A percentile compares a stretch with the other conserved stretches of the same genome.
These are phyloP conservation scores for Baccha elongata DNA, from an alignment of 2,888 invertebrate species.

Conservation along the genomic window DNA sequence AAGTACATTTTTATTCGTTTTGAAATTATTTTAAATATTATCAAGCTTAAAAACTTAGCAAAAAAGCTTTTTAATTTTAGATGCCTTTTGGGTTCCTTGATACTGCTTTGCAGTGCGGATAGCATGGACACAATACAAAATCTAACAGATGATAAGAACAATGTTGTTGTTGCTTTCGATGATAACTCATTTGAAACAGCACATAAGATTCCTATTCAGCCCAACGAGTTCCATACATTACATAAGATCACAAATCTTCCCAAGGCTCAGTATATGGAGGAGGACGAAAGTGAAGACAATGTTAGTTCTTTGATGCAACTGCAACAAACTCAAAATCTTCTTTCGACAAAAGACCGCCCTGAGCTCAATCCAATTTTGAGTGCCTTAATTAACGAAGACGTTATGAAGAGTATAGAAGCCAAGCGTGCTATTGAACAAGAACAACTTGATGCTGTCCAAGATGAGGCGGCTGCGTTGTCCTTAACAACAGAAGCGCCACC, in stretches of 20 bases:
- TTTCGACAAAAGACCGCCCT: constrained; percentile 82
- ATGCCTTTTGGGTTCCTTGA: constrained; percentile 77
- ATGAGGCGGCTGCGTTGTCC: constrained; percentile 69
- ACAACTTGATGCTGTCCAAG: constrained; percentile 77
- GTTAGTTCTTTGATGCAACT: constrained; percentile 74
- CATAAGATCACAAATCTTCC: constrained; percentile 78
- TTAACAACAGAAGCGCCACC: constrained; percentile 23
- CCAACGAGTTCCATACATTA: constrained; percentile 79
- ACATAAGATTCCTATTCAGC: constrained; percentile 84
- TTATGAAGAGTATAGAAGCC: constrained; percentile 83
- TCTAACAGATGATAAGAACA: constrained; percentile 19
- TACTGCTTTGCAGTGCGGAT: constrained; percentile 75
- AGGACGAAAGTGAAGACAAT: constrained; percentile 73
- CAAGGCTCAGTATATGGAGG: constrained; percentile 46
- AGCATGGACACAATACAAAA: constrained; percentile 29
- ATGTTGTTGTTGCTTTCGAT: constrained; percentile 61
- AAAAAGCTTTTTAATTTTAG: constrained; percentile 66
- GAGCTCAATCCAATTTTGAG: constrained; percentile 82
- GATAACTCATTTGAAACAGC: constrained; percentile 86
- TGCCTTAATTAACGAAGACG: constrained; percentile 83
- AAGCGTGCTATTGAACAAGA: constrained; percentile 81
- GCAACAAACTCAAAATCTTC: constrained; percentile 79
- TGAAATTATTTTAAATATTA: too few relatives aligned
- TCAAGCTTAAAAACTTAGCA: background rate
- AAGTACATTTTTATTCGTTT: too few relatives aligned